A percentile compares a stretch with the other conserved stretches of the same genome.
phyloP scores from a whole-genome alignment of 2,888 invertebrate genomes.

The Andrena marginata region DNA sequence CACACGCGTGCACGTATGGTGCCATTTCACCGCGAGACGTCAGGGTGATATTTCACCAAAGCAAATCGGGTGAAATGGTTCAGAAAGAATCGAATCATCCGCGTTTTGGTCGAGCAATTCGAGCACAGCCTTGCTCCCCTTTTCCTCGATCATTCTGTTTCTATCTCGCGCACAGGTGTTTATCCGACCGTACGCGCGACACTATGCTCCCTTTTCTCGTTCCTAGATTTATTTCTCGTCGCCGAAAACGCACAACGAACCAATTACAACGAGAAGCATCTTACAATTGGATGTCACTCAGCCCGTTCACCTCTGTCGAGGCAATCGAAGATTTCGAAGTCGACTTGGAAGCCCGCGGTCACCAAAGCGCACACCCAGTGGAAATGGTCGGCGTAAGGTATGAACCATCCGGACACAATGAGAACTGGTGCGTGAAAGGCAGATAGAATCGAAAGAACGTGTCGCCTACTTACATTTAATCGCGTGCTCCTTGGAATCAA shows the following conservation, averaged over 20 bases:
- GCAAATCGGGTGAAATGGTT: slow-evolving; percentile 81
- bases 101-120: slow-evolving; percentile 72
- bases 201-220: slow-evolving; percentile 61
- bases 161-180: slow-evolving; percentile 76
- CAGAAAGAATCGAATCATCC: slow-evolving; percentile 81
- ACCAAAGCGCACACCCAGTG: slow-evolving; percentile 2
- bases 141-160: slow-evolving; percentile 55
- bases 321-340: not conserved
- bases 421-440: not conserved
- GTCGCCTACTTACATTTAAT: slow-evolving; percentile 59
- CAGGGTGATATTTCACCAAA: slow-evolving; percentile 75
- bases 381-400: no score
- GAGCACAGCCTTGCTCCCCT: slow-evolving; percentile 54
- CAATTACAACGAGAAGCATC: not conserved
- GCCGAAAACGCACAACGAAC: slow-evolving; percentile 18
- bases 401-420: not conserved
- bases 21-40: slow-evolving; percentile 59
- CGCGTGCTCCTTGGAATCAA: slow-evolving; percentile 16
- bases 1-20: slow-evolving; percentile 58
- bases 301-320: slow-evolving; percentile 1
- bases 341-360: not conserved
- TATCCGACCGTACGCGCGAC: slow-evolving; percentile 75
- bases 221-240: slow-evolving; percentile 59
- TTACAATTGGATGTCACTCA: not conserved
- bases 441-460: slow-evolving; percentile 17